Percentiles rank a stretch among this genome's conserved stretches.
These are phyloP conservation scores for Nemotelus nigrinus DNA, from an alignment of 2,888 invertebrate genomes.

Conservation along the genomic window DNA sequence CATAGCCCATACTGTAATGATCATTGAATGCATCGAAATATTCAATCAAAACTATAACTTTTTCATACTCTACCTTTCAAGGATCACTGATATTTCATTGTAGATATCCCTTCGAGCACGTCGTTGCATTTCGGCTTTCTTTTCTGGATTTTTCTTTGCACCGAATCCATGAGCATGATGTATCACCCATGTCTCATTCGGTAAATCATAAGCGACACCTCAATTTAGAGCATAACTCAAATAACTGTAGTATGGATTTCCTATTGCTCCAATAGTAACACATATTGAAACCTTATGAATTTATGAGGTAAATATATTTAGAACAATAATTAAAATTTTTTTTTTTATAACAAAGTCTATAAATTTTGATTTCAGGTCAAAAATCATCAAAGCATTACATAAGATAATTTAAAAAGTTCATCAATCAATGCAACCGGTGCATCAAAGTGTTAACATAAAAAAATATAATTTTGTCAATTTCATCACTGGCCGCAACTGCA, in stretches of 20 bases:
- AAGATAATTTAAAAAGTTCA: too few relatives aligned
- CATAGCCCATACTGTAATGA: too few relatives aligned
- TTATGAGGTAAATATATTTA: too few relatives aligned
- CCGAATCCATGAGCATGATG: constrained; percentile 56
- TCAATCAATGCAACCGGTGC: too few relatives aligned
- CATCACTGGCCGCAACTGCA: too few relatives aligned
- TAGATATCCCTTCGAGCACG: constrained; percentile 76
- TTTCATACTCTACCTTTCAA: constrained; percentile 70
- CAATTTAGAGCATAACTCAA: constrained; percentile 75
- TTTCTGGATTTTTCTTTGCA: constrained; percentile 54
- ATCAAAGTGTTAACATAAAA: neutral
- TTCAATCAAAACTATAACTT: too few relatives aligned
- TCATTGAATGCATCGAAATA: too few relatives aligned
- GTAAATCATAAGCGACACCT: constrained; percentile 75
- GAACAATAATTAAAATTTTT: too few relatives aligned
- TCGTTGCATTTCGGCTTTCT: constrained; percentile 59
- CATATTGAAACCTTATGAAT: constrained; percentile 68
- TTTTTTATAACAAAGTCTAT: too few relatives aligned
- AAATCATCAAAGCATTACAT: too few relatives aligned
- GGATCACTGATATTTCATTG: constrained; percentile 73
- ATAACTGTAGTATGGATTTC: constrained; percentile 69
- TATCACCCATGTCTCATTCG: constrained; percentile 68
- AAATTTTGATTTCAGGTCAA: too few relatives aligned
- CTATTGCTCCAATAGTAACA: constrained; percentile 70
- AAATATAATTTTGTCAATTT: neutral